phyloP scores from a whole-genome alignment of 2,113 vertebrate species.

The Siphamia tubifer region DNA sequence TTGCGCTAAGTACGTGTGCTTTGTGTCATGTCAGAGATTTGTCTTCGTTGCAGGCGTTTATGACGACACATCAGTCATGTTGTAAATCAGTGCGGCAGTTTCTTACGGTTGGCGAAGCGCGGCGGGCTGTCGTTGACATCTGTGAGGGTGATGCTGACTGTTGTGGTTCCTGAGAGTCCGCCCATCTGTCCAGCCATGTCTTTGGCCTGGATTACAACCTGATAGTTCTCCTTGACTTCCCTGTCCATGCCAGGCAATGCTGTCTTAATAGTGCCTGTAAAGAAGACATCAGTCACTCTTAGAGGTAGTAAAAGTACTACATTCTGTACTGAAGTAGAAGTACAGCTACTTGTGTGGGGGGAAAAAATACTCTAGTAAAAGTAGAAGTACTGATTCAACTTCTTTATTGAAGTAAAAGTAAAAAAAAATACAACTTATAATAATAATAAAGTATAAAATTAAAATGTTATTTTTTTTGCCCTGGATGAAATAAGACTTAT shows the following conservation, averaged over 20 bases:
- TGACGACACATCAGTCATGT: fast-evolving
- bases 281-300: slow-evolving; percentile 6
- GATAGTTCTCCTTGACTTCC: slow-evolving; percentile 96
- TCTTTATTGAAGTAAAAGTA: too few relatives aligned
- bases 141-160: slow-evolving; percentile 91
- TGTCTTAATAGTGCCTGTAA: slow-evolving; percentile 91
- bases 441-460: too few relatives aligned
- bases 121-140: slow-evolving; percentile 97
- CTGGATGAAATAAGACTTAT: too few relatives aligned
- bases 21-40: background rate
- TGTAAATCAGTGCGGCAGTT: too few relatives aligned
- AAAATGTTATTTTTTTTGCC: too few relatives aligned
- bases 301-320: too few relatives aligned
- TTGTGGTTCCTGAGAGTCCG: slow-evolving; percentile 93
- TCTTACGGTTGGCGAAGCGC: slow-evolving; percentile 95
- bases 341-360: too few relatives aligned
- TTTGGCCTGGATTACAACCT: slow-evolving; percentile 98
- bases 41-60: background rate
- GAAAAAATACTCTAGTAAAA: too few relatives aligned
- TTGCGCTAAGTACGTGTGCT: too few relatives aligned
- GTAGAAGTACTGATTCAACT: too few relatives aligned
- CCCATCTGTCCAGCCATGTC: slow-evolving; percentile 99
- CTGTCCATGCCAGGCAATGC: slow-evolving; percentile 95
- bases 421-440: too few relatives aligned
- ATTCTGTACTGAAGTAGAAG: too few relatives aligned